Conservation (phyloP, 2,797 vertebrate genomes). For the Peromyscus melanophrys region DNA sequence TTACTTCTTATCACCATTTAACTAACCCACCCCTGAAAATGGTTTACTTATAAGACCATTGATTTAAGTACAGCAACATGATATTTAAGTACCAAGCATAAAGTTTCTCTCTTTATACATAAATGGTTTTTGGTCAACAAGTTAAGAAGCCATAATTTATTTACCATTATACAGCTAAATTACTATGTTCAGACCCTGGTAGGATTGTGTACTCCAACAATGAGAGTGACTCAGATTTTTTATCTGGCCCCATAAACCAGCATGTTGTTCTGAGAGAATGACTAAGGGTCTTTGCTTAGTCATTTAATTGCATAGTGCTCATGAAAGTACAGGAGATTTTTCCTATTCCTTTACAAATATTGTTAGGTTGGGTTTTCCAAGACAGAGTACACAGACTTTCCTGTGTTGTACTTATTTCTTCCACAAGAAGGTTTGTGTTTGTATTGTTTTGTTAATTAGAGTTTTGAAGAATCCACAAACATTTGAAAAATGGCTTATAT, state of each 20-base stretch:
- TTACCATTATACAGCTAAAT: constrained; percentile 73
- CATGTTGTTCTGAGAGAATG: constrained; percentile 61
- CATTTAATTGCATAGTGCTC: constrained; percentile 63
- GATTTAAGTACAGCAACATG: constrained; percentile 40
- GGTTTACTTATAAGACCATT: constrained; percentile 32
- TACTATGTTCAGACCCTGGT: constrained; percentile 16
- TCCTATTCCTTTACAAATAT: constrained; percentile 54
- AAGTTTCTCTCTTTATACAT: background rate
- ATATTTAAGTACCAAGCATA: constrained; percentile 62
- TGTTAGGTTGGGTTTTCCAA: constrained; percentile 65
- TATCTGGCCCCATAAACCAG: constrained; percentile 61
- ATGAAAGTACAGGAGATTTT: constrained; percentile 29
- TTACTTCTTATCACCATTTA: constrained; percentile 16
- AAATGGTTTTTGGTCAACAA: constrained; percentile 45
- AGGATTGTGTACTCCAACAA: constrained; percentile 65
- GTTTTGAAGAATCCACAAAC: constrained; percentile 15
- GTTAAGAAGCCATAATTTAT: constrained; percentile 71
- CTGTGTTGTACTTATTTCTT: constrained; percentile 36
- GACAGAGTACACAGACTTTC: background rate
- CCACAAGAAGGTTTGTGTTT: constrained; percentile 21
- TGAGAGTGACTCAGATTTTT: constrained; percentile 71
- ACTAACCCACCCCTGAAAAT: background rate
- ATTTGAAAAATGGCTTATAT: constrained; percentile 48
- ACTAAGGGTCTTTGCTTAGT: constrained; percentile 60
- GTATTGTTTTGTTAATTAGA: constrained; percentile 51